Percentiles rank a stretch among this genome's conserved stretches.
These are phyloP conservation scores for Limnephilus rhombicus DNA, from an alignment of 2,888 invertebrate species.

Conservation along the genomic window DNA sequence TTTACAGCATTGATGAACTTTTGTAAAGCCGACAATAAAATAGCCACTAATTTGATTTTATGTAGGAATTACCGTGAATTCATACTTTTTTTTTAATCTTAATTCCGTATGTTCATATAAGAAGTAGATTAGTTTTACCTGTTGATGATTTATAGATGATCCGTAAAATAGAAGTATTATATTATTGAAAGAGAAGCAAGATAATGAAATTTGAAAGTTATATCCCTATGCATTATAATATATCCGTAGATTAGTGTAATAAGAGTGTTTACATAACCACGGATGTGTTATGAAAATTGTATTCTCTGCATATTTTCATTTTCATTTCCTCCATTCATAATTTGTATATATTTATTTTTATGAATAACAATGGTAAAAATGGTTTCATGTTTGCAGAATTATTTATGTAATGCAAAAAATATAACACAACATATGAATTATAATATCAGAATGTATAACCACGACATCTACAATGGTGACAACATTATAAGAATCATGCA, in stretches of 20 bases:
- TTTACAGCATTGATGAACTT: neutral
- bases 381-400: conserved; percentile 39
- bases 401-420: neutral
- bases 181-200: neutral
- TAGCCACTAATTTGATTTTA: neutral
- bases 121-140: neutral
- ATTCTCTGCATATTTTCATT: conserved; percentile 32
- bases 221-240: neutral
- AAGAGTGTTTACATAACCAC: neutral
- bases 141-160: neutral
- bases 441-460: neutral
- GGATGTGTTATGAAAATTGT: neutral
- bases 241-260: neutral
- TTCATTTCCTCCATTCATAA: neutral
- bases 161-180: neutral
- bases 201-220: neutral
- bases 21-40: neutral
- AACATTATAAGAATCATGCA: neutral
- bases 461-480: neutral
- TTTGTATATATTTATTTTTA: conserved; percentile 54
- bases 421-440: neutral
- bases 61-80: neutral
- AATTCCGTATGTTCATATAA: neutral
- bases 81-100: neutral
- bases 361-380: conserved; percentile 64